Evolutionary conservation across 30 jellyfish, hydroid and myxozoan species (phyloP).

Genomic region (Rhopilema esculentum): DNA sequence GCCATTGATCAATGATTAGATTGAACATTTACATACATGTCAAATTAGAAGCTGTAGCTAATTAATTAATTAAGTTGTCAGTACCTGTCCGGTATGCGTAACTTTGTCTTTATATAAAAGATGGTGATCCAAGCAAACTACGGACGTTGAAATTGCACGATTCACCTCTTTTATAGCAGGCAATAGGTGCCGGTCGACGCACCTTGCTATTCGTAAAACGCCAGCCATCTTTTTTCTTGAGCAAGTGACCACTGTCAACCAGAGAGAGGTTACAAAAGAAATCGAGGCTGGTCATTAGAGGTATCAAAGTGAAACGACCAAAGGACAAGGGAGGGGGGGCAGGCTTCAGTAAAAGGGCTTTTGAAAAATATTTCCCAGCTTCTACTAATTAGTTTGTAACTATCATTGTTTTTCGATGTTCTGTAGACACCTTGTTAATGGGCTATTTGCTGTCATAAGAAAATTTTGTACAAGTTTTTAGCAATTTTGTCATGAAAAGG

Average conservation of each 20-base stretch:
- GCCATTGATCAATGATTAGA: no score
- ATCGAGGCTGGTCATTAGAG: neutral
- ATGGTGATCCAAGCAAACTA: slow-evolving; percentile 8
- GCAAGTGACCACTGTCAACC: neutral
- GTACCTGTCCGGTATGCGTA: slow-evolving; percentile 75
- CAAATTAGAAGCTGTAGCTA: no score
- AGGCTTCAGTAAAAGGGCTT: no score
- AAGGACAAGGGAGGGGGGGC: no score
- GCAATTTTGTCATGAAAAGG: no score
- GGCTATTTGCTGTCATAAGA: no score
- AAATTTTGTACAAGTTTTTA: no score
- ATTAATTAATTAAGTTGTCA: neutral
- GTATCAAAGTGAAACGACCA: neutral
- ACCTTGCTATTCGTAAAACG: neutral
- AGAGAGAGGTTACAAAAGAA: neutral
- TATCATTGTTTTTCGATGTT: no score
- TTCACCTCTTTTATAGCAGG: slow-evolving; percentile 6
- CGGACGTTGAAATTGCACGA: slow-evolving; percentile 31
- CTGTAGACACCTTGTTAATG: no score
- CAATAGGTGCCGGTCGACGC: neutral
- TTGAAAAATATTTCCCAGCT: no score
- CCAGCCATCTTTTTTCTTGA: slow-evolving; percentile 44
- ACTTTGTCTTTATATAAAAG: slow-evolving; percentile 52
- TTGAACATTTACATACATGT: no score
- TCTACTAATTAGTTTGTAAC: no score